These are phyloP conservation scores for Thymelicus sylvestris DNA, from an alignment of 2,888 invertebrate genomes.

Conservation along the genomic window DNA sequence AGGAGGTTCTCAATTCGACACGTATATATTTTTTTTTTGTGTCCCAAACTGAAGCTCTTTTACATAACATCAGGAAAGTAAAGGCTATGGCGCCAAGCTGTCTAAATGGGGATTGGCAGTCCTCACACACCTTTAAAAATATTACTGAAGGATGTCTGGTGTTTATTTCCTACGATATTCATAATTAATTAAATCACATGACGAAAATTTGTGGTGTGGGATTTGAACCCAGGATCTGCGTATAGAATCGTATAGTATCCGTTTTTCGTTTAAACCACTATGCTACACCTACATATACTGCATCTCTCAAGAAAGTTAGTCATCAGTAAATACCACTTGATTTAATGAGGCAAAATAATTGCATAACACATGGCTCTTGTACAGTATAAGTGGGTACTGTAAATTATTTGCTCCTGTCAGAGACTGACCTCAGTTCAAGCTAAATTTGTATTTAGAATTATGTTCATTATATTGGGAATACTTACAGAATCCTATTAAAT, in stretches of 20 bases:
- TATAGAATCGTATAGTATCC: too few relatives aligned
- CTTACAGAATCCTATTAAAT: slow-evolving; percentile 69
- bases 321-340: slow-evolving; percentile 32
- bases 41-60: too few relatives aligned
- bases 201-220: not conserved
- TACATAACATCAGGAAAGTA: too few relatives aligned
- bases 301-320: slow-evolving; percentile 14
- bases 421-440: slow-evolving; percentile 54
- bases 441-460: slow-evolving; percentile 55
- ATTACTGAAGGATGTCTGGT: too few relatives aligned
- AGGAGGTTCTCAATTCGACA: too few relatives aligned
- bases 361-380: slow-evolving; percentile 45
- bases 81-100: too few relatives aligned
- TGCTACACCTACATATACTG: not conserved
- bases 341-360: slow-evolving; percentile 47
- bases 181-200: too few relatives aligned
- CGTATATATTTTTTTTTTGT: too few relatives aligned
- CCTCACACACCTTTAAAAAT: too few relatives aligned
- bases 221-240: not conserved
- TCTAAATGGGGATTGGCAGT: too few relatives aligned
- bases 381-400: slow-evolving; percentile 47
- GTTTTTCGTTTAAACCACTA: not conserved
- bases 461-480: slow-evolving; percentile 66
- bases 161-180: too few relatives aligned
- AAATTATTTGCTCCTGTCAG: slow-evolving; percentile 51